Evolutionary conservation across 2,888 invertebrate species (phyloP).

Genomic region (Aricia artaxerxes): DNA sequence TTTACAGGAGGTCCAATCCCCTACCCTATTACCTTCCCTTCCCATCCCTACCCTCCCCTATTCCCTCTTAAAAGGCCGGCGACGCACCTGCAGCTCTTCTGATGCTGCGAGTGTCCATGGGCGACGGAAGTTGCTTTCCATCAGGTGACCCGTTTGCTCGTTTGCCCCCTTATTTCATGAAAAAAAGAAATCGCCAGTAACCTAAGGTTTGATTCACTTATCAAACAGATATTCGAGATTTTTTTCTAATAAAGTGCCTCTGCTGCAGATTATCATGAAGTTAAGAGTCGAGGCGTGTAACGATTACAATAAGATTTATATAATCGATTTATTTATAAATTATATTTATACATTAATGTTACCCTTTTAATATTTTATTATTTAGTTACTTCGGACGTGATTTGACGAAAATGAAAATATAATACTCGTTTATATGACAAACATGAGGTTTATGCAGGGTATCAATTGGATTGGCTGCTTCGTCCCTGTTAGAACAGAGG

Average conservation of each 20-base stretch:
- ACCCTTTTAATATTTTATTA: constrained; percentile 44
- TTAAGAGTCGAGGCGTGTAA: constrained; percentile 16
- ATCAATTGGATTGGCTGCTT: neutral
- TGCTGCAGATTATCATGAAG: neutral
- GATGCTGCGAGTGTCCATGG: too few relatives aligned
- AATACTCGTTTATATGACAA: constrained; percentile 24
- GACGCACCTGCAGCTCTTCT: too few relatives aligned
- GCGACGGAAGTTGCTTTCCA: too few relatives aligned
- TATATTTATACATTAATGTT: constrained; percentile 45
- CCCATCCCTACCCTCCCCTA: too few relatives aligned
- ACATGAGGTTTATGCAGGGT: constrained; percentile 11
- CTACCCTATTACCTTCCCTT: too few relatives aligned
- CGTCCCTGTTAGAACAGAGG: constrained; percentile 3
- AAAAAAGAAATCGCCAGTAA: neutral
- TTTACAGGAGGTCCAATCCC: too few relatives aligned
- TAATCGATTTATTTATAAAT: constrained; percentile 38
- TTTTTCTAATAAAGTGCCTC: neutral
- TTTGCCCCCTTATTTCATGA: too few relatives aligned
- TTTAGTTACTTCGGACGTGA: constrained; percentile 26
- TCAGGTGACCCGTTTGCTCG: too few relatives aligned
- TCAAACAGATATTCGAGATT: neutral
- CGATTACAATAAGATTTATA: constrained; percentile 41
- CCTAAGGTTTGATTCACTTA: neutral
- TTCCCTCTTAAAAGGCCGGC: too few relatives aligned
- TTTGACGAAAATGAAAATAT: constrained; percentile 9